Evolutionary conservation across 1,140 invertebrate genomes (phyloP), one percentile per base, ranked within the genome.

Genomic region (Zaprionus tsacasi): DNA sequence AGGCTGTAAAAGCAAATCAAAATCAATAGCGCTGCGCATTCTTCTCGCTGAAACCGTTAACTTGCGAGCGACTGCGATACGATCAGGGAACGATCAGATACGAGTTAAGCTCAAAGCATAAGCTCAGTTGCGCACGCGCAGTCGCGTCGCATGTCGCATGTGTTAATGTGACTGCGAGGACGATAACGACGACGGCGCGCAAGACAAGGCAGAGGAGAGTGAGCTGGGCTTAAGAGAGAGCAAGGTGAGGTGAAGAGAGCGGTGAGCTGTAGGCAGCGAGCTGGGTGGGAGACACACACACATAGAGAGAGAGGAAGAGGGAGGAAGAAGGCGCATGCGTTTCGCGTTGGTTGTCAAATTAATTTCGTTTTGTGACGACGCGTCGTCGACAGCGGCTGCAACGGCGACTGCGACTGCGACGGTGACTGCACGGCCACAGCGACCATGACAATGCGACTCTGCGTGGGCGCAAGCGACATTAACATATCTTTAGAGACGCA

Each of bases 281-380:
- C 27, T 30, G 27, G 27, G 27, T 30, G 27, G 27, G 27, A 30
- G 27, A 30, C 27, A 30, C 27, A 30, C 6, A 30, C 27, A 30
- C 27, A 30, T 0, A 12, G n/a, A 17, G 59, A 3, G 21, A 17
- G 30, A 11, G 25, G 3, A 43, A 21, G 56, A 15, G 38, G 33
- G 15, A 35, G 8, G 12, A 17, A 54, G 68, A 87, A 65, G 83
- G 82, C 69, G 70, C 80, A 88, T 88, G 83, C 83, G 77, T 88
- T 83, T 89, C 80, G 83, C 83, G 85, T 89, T 89, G 83, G 83
- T 82, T 88, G 83, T 88, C 83, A 88, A 88, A 88, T 88, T 88
- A 88, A 88, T 88, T 88, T 88, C 80, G 64, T 83, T 78, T 79
- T 87, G 74, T 79, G 77, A 77, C 69, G 74, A 77, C 63, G 76